Percentiles rank a stretch among this genome's conserved stretches.
These are phyloP conservation scores for Odontesthes bonariensis DNA, from an alignment of 2,113 vertebrate species.

Conservation along the genomic window DNA sequence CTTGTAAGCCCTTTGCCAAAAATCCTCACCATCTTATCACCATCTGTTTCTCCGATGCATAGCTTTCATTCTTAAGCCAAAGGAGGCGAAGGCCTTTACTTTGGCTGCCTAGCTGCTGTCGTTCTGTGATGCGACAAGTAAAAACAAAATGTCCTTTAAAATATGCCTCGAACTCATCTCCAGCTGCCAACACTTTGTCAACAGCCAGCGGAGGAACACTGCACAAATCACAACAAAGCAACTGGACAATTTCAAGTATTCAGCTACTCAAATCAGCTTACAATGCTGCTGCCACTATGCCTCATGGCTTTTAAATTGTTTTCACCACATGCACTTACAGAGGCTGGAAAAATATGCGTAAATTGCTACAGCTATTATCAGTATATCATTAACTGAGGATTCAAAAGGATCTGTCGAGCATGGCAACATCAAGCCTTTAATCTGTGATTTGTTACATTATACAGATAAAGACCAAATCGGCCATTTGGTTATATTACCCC, in stretches of 20 bases:
- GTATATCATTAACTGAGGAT: slow-evolving; percentile 35
- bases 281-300: background rate
- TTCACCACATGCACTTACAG: slow-evolving; percentile 23
- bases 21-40: slow-evolving; percentile 55
- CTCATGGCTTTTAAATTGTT: slow-evolving; percentile 24
- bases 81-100: slow-evolving; percentile 48
- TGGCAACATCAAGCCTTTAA: slow-evolving; percentile 40
- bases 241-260: slow-evolving; percentile 20
- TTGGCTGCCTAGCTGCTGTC: slow-evolving; percentile 42
- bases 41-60: slow-evolving; percentile 68
- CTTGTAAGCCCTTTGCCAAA: slow-evolving; percentile 43
- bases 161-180: slow-evolving; percentile 43
- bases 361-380: slow-evolving; percentile 29
- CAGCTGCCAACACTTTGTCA: slow-evolving; percentile 59
- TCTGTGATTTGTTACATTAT: slow-evolving; percentile 61
- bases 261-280: slow-evolving; percentile 36
- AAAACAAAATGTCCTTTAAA: slow-evolving; percentile 49
- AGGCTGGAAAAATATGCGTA: background rate
- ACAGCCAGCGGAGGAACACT: slow-evolving; percentile 26
- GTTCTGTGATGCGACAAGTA: slow-evolving; percentile 49
- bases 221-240: slow-evolving; percentile 42
- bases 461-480: slow-evolving; percentile 61
- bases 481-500: slow-evolving; percentile 55
- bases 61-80: slow-evolving; percentile 55
- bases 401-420: slow-evolving; percentile 24